Base-by-base conservation (phyloP, 2,888 invertebrate species). In the Apamea anceps region DNA sequence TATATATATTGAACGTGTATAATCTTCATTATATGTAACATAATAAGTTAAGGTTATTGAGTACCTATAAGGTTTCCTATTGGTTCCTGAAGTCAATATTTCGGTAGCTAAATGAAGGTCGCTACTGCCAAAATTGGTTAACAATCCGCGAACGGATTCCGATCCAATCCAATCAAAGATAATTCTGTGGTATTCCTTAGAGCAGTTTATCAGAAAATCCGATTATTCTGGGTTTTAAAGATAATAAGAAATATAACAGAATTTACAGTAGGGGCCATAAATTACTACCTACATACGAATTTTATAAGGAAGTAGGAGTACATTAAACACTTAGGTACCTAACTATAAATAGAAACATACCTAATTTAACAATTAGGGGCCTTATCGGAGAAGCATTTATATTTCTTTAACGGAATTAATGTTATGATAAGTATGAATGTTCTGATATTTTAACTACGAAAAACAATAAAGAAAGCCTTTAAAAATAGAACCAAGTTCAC, bases 11-110 rank as follows among this genome's bases (percentile, higher is more conserved):
- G 15, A 25, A 57, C 3, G 63, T 63, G 28, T 42, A 62, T 57
- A 77, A 54, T 21, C 1, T 10, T 12, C 15, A 51, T 5, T 28
- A 21, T 13, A 60, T 12, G 21, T 72, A 42, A 21, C 10, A 37
- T 32, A 54, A n/a, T 67, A 13, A 62, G 51, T 15, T 4, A 48
- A 60, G 65, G 37, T 62, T 71, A 85, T 77, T 75, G 42, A 45
- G 37, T 60, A n/a, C n/a, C 25, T 63, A 37, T 51, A 75, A n/a
- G 75, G 70, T 54, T 87, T 85, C 77, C 32, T 72, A 62, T 75
- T 77, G 68, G 21, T 62, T 73, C 13, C 65, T 45, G 63, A 84
- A n/a, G 62, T 51, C 25, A 72, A 72, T 68, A 77, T 70, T 65
- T 60, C 42, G 37, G 51, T 70, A 48, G 28, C 54, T 65, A 25